Evolutionary conservation across 2,797 vertebrate species (phyloP).

Genomic region (Netta rufina): DNA sequence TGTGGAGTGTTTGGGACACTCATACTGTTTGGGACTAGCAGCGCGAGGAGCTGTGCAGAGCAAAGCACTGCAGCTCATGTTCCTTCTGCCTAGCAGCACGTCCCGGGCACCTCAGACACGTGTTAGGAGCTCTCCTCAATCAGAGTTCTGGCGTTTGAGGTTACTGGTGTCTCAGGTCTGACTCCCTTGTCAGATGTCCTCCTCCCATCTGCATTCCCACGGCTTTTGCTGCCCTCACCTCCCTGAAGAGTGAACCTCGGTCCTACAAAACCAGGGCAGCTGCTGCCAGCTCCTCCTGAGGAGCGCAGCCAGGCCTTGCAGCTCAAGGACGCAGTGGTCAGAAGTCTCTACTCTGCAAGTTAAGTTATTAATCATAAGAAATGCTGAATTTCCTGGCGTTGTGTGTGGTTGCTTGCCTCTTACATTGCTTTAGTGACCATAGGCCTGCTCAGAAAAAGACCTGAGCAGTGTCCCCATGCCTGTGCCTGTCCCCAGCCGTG

Average conservation of each 20-base stretch:
- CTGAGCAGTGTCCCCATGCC: neutral
- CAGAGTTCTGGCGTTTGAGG: neutral
- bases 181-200: neutral
- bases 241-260: neutral
- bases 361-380: neutral
- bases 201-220: neutral
- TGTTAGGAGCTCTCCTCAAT: neutral
- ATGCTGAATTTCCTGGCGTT: fast-evolving
- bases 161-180: neutral
- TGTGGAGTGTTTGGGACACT: too few species aligned
- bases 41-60: fast-evolving
- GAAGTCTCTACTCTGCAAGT: neutral
- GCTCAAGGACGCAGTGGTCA: neutral
- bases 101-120: fast-evolving
- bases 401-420: fast-evolving
- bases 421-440: fast-evolving
- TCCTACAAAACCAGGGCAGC: neutral
- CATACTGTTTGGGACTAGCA: too few species aligned
- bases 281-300: neutral
- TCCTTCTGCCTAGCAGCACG: neutral
- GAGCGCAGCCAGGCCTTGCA: neutral
- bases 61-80: fast-evolving
- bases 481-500: fast-evolving
- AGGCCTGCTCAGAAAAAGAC: neutral
- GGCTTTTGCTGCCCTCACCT: neutral